phyloP scores from a whole-genome alignment of 2,113 vertebrate species.

The Mobula hypostoma region DNA sequence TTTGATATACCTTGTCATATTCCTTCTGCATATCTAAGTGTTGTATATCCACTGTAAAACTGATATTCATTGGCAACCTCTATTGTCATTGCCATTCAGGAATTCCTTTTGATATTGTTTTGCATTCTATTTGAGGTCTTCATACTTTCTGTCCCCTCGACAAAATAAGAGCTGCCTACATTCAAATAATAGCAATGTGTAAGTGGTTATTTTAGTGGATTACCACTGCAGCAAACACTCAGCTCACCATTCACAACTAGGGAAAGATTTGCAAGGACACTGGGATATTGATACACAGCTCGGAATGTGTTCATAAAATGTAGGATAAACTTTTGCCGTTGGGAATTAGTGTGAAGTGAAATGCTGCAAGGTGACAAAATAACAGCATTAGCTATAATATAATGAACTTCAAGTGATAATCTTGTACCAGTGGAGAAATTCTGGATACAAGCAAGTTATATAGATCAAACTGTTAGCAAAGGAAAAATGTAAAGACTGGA shows the following conservation, averaged over 20 bases:
- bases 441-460: not conserved
- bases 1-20: too few species aligned
- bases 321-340: not conserved
- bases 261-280: not conserved
- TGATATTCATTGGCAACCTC: not conserved
- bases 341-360: not conserved
- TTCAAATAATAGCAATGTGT: not conserved
- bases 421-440: not conserved
- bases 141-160: not conserved
- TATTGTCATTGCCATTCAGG: not conserved
- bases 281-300: not conserved
- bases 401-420: not conserved
- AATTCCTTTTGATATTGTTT: not conserved
- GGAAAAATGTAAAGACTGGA: not conserved
- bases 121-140: not conserved
- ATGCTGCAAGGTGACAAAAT: not conserved
- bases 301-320: not conserved
- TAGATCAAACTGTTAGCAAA: not conserved
- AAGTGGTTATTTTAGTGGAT: not conserved
- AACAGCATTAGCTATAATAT: not conserved
- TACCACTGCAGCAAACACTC: not conserved
- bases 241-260: not conserved
- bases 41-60: too few species aligned
- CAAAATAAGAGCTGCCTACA: not conserved
- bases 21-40: too few species aligned